Percentiles rank a stretch among this genome's conserved stretches.
phyloP scores from a whole-genome alignment of 1,140 invertebrate species.

The Drosophila gunungcola region DNA sequence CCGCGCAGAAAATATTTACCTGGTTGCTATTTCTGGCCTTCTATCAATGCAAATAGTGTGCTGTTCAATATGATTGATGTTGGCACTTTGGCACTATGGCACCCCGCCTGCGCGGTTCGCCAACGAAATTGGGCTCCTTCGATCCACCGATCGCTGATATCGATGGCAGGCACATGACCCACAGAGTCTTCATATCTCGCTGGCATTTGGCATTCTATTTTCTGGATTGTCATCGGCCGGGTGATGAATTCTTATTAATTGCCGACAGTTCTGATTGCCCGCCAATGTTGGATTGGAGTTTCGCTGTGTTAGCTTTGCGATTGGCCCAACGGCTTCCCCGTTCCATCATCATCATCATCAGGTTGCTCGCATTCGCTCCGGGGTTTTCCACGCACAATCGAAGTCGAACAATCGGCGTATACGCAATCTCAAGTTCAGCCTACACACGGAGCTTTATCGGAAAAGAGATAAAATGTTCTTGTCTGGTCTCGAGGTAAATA shows the following conservation, averaged over 20 bases:
- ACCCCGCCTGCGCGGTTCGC: constrained; percentile 21
- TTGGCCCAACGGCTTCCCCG: constrained; percentile 27
- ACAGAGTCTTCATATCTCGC: constrained; percentile 45
- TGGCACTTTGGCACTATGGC: constrained; percentile 18
- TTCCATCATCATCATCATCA: constrained; percentile 52
- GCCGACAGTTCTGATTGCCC: constrained; percentile 24
- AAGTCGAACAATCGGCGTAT: constrained; percentile 41
- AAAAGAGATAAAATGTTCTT: constrained; percentile 28
- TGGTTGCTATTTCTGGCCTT: constrained; percentile 13
- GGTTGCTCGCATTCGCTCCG: constrained; percentile 2
- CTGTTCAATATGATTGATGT: constrained; percentile 60
- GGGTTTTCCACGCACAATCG: constrained; percentile 21
- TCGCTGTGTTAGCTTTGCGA: constrained; percentile 19
- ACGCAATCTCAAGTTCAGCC: constrained; percentile 42
- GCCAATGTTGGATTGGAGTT: constrained; percentile 25
- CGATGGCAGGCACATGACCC: constrained; percentile 63
- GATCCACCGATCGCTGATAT: constrained; percentile 44
- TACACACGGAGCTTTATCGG: constrained; percentile 26
- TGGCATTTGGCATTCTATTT: constrained; percentile 54
- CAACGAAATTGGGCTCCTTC: constrained; percentile 38
- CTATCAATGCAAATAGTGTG: constrained; percentile 59
- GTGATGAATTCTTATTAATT: constrained; percentile 75
- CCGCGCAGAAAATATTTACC: constrained; percentile 16
- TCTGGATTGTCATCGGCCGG: constrained; percentile 47
- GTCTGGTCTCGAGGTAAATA: constrained; percentile 9